Evolutionary conservation across 2,888 invertebrate genomes (phyloP), one percentile per base, ranked within the genome.

Genomic region (Andrena fulva): DNA sequence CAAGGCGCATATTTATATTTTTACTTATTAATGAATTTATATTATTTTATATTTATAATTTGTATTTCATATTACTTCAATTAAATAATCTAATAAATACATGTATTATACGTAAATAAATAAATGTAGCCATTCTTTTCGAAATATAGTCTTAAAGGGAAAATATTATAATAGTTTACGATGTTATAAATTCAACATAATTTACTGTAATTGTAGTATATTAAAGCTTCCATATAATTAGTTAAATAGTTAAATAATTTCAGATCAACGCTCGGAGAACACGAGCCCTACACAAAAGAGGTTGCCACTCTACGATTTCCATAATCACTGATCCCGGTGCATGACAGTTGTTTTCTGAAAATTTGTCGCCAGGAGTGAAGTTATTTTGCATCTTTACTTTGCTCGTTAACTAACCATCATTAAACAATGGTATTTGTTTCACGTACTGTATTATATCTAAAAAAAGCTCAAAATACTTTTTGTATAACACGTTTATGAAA

Each of bases 331-430:
- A 62, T 54, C 42, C 16, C 70, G 50, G 59, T 86, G 87, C 86
- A 85, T 87, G 87, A 88, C 86, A 87, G 88, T 88, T 88, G 69
- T 74, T 85, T 88, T 86, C 77, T 56, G 78, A 69, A 77, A 78
- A 50, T 71, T 63, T 42, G 59, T 64, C 7, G 29, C 71, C 50
- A 62, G 52, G 50, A 73, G 62, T 73, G 29, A 74, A 60, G 59
- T 64, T 60, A 68, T 63, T 85, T 80, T 59, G 16, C 76, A 73
- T 54, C n/a, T 69, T 69, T 69, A 48, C 42, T 2, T 74, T 77
- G 31, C 48, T 70, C 63, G 42, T 50, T 56, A 74, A 62, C 64
- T 6, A 42, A 48, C 33, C 59, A 62, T 29, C 54, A 75, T 66
- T 62, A 63, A 82, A 87, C 59, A 82, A 88, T 88, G 88, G 88